These are phyloP conservation scores for Colaptes auratus DNA, from an alignment of 2,113 vertebrate genomes.

Conservation along the genomic window DNA sequence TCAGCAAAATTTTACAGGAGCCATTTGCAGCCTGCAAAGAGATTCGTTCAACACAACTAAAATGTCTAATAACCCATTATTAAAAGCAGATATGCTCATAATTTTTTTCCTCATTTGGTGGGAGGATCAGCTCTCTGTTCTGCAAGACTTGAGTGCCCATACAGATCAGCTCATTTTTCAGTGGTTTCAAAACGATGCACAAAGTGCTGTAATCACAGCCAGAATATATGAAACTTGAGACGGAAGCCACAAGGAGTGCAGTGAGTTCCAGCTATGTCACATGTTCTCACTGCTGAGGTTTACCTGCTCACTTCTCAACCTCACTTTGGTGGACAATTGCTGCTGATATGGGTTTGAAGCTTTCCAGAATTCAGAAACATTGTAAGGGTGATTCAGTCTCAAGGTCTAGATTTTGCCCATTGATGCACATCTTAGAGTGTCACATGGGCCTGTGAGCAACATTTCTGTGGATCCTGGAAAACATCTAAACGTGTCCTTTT, in stretches of 20 bases:
- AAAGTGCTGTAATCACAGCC: neutral
- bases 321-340: neutral
- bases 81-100: slow-evolving; percentile 13
- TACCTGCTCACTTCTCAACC: neutral
- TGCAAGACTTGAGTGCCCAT: neutral
- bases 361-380: neutral
- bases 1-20: neutral
- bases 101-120: neutral
- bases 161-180: neutral
- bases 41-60: neutral
- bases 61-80: slow-evolving; percentile 32
- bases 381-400: neutral
- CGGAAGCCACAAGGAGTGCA: neutral
- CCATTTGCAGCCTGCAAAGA: neutral
- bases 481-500: neutral
- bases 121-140: neutral
- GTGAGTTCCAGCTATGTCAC: neutral
- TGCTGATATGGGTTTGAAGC: neutral
- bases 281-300: neutral
- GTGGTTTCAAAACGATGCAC: neutral
- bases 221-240: neutral
- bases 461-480: neutral
- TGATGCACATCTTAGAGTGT: neutral
- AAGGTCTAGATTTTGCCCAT: neutral
- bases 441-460: neutral